Conservation (phyloP, 2,797 vertebrate genomes). For the Sparus aurata region DNA sequence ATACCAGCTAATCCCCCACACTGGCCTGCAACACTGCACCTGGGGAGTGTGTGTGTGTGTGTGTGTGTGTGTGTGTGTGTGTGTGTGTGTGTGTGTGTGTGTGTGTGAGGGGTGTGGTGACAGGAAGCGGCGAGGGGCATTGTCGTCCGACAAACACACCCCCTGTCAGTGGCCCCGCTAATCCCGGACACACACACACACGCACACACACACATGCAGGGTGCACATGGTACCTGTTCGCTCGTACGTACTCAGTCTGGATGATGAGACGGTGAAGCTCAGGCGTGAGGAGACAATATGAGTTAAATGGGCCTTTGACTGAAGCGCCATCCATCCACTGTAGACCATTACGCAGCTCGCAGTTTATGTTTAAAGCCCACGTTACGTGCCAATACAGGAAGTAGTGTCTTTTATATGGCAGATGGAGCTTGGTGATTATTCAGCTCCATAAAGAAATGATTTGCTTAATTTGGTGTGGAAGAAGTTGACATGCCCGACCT, state of each 20-base stretch:
- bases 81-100: slow-evolving; percentile 23
- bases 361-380: not conserved
- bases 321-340: not conserved
- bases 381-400: not conserved
- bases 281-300: not conserved
- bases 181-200: slow-evolving; percentile 61
- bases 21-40: slow-evolving; percentile 78
- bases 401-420: not conserved
- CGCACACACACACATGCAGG: slow-evolving; percentile 25
- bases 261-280: slow-evolving; percentile 2
- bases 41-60: slow-evolving; percentile 54
- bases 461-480: too few relatives aligned
- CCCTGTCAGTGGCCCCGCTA: slow-evolving; percentile 39
- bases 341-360: not conserved
- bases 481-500: too few relatives aligned
- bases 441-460: too few relatives aligned
- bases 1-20: slow-evolving; percentile 79
- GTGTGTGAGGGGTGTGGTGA: slow-evolving; percentile 36
- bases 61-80: slow-evolving; percentile 13
- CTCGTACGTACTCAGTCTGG: not conserved
- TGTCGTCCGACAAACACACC: slow-evolving; percentile 38
- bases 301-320: not conserved
- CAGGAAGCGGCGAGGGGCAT: slow-evolving; percentile 44
- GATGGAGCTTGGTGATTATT: not conserved
- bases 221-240: slow-evolving; percentile 36